phyloP scores from a whole-genome alignment of 2,888 invertebrate genomes.

The Drosophila neoperkinsi region DNA sequence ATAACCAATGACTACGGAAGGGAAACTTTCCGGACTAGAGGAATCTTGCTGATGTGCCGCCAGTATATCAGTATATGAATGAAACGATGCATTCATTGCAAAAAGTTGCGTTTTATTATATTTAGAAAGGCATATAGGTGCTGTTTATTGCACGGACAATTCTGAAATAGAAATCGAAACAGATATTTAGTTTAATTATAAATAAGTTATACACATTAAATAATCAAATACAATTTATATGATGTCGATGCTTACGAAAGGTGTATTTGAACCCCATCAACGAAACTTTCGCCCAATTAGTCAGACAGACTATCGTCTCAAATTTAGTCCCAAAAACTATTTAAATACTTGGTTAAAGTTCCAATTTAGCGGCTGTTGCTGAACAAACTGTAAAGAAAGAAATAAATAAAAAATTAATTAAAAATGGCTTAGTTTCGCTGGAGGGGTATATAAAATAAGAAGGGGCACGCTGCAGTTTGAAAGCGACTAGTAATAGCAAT shows the following conservation, averaged over 20 bases:
- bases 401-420: background rate
- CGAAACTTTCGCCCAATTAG: conserved; percentile 4
- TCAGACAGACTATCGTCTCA: background rate
- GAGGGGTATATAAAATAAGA: background rate
- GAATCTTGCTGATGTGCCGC: conserved; percentile 88
- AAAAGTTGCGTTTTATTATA: conserved; percentile 81
- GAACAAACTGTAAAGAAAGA: background rate
- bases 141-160: conserved; percentile 61
- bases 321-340: background rate
- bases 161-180: conserved; percentile 29
- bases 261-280: background rate
- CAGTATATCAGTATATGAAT: conserved; percentile 93
- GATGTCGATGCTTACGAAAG: background rate
- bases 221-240: background rate
- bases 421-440: background rate
- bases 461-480: background rate
- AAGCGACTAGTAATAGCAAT: background rate
- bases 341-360: background rate
- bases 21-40: conserved; percentile 90
- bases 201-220: background rate
- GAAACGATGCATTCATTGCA: conserved; percentile 96
- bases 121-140: conserved; percentile 69
- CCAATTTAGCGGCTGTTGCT: background rate
- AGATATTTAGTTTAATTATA: background rate
- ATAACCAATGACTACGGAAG: conserved; percentile 86